Conservation (phyloP, 2,888 invertebrate species). For the Mythimna ferrago region DNA sequence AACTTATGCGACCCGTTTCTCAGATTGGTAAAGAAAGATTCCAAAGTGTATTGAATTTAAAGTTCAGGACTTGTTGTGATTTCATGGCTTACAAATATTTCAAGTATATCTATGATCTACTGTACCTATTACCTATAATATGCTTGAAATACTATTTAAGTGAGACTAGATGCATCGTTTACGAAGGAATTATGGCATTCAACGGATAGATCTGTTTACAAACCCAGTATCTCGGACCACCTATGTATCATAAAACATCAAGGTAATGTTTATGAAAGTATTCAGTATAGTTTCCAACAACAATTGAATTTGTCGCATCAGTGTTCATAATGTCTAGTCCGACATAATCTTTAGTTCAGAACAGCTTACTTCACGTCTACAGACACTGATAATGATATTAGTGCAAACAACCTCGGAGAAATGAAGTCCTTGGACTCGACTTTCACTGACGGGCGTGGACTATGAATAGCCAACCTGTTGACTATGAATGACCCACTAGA, state of each 20-base stretch:
- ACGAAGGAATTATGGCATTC: background rate
- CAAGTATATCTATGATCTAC: constrained; percentile 20
- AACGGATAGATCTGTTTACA: background rate
- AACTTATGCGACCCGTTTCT: constrained; percentile 48
- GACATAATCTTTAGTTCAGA: constrained; percentile 14
- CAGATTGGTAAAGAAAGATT: constrained; percentile 52
- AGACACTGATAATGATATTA: constrained; percentile 41
- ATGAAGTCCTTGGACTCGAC: constrained; percentile 53
- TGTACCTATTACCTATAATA: background rate
- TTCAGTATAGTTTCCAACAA: background rate
- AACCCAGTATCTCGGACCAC: background rate
- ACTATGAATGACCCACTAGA: constrained; percentile 42
- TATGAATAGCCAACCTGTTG: constrained; percentile 48
- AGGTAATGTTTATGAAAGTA: background rate
- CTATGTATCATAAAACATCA: background rate
- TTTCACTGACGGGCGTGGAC: constrained; percentile 49
- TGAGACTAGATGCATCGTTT: background rate
- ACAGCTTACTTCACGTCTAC: constrained; percentile 23
- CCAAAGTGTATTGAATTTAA: constrained; percentile 52
- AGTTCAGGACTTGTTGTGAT: constrained; percentile 55
- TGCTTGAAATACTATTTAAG: no score
- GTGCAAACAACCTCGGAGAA: constrained; percentile 40
- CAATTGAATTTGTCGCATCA: background rate
- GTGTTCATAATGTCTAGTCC: background rate
- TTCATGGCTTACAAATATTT: constrained; percentile 25